phyloP scores from a whole-genome alignment of 2,888 invertebrate genomes.

The Standfussiana lucernea region DNA sequence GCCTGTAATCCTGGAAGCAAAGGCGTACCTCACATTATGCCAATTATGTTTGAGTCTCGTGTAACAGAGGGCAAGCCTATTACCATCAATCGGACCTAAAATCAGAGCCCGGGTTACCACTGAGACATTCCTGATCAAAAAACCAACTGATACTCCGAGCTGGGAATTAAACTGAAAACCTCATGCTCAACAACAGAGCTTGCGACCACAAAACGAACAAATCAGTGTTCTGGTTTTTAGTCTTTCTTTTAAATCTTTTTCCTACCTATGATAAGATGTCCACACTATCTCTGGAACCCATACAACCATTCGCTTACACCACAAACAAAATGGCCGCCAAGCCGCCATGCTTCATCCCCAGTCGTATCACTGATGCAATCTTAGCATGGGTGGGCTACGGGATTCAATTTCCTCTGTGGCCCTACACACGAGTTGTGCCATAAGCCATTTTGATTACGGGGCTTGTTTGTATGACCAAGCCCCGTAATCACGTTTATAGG shows the following conservation, averaged over 20 bases:
- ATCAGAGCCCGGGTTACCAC: neutral
- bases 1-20: neutral
- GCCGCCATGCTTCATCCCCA: slow-evolving; percentile 12
- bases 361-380: slow-evolving; percentile 47
- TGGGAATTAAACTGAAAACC: neutral
- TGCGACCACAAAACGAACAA: neutral
- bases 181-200: neutral
- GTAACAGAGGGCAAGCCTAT: neutral
- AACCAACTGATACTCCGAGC: neutral
- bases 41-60: neutral
- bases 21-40: neutral
- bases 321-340: neutral
- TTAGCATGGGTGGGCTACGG: slow-evolving; percentile 25
- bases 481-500: slow-evolving; percentile 16
- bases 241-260: too few species aligned
- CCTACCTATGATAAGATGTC: neutral
- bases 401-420: slow-evolving; percentile 60
- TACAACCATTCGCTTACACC: neutral
- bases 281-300: neutral
- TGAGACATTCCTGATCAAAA: neutral
- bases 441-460: slow-evolving; percentile 2
- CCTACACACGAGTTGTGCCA: slow-evolving; percentile 7
- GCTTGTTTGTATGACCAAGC: too few species aligned
- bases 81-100: neutral
- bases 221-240: too few species aligned